Conservation (phyloP, 2,888 invertebrate species). For the Standfussiana lucernea region DNA sequence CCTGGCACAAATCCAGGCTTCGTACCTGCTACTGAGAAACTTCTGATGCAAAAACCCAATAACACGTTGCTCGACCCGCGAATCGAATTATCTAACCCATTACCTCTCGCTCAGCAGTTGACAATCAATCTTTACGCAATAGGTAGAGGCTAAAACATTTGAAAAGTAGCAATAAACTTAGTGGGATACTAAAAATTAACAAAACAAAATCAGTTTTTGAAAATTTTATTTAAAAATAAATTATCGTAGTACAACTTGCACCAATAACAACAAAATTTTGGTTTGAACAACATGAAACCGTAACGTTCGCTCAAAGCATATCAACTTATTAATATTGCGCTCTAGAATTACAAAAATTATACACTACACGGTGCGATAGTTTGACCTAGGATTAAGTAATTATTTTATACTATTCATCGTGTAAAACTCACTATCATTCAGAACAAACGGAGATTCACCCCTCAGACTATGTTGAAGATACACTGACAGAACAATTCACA, state of each 20-base stretch:
- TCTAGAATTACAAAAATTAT: conserved; percentile 80
- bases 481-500: conserved; percentile 26
- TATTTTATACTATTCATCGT: conserved; percentile 70
- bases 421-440: conserved; percentile 73
- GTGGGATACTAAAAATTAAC: conserved; percentile 56
- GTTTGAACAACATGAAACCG: conserved; percentile 88
- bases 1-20: not conserved
- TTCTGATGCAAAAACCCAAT: not conserved
- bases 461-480: conserved; percentile 63
- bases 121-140: not conserved
- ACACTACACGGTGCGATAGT: conserved; percentile 80
- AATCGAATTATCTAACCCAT: not conserved
- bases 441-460: conserved; percentile 79
- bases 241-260: conserved; percentile 90
- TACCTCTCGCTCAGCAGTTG: not conserved
- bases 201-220: conserved; percentile 71
- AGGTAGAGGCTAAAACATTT: not conserved
- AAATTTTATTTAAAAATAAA: conserved; percentile 90
- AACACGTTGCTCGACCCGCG: not conserved
- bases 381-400: conserved; percentile 74
- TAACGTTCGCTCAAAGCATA: conserved; percentile 87
- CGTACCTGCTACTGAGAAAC: not conserved
- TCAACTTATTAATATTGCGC: conserved; percentile 78
- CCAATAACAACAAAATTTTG: conserved; percentile 91
- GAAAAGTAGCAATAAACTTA: not conserved